Base-by-base conservation (phyloP, 1,140 invertebrate species). In the Pantala flavescens region DNA sequence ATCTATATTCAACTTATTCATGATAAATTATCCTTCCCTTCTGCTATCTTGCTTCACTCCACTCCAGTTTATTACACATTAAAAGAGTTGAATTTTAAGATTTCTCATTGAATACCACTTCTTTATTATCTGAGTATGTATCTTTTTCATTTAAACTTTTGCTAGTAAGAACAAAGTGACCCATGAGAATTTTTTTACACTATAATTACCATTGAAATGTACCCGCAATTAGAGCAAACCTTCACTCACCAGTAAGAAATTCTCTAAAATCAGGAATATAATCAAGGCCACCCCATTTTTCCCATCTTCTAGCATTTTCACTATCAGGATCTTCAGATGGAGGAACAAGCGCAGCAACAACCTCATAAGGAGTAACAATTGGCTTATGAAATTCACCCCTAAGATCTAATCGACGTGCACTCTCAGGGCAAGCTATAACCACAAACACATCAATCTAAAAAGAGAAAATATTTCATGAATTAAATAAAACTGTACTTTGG, bases 351-450 rank as follows among this genome's bases (percentile, higher is more conserved):
- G 96, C 96, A 43, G 97, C 84, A 84, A 98, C 96, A 55, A 97
- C 84, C 84, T 98, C 96, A 83, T 89, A 96, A 5, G 95, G 92
- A n/a, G 93, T 95, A 0, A 96, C 88, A 71, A 98, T 88, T 7
- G 96, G 95, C 79, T 91, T 92, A 75, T 93, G 91, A 81, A 94
- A 96, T 49, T 97, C 94, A 63, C 49, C 49, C 49, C 49, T 63
- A 19, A 63, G 14, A 63, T 63, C 49, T 63, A 63, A 21, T 21
- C 12, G 16, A 63, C 49, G 49, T 79, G 90, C 89, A 70, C 88
- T 91, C 82, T 97, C 94, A 19, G 94, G 88, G 83, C 97, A 98
- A 0, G 93, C 89, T 77, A 98, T 90, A 72, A 95, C 85, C 3
- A 98, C 91, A 85, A 94, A 98, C 71, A 93, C 87, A 81, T 98